phyloP scores from a whole-genome alignment of 2,888 invertebrate genomes.

The Hirudinaria manillensis region DNA sequence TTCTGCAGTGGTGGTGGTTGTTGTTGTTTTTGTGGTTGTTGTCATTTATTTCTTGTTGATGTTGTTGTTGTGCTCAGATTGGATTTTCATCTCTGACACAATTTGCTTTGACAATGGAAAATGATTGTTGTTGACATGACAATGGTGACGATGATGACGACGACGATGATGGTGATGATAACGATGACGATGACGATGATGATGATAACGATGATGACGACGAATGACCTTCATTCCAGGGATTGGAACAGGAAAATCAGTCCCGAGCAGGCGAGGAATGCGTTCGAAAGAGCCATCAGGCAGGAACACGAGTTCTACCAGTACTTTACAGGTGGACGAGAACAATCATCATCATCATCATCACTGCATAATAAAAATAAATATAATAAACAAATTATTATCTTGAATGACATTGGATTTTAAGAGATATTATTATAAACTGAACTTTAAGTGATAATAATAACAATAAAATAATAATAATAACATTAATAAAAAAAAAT shows the following conservation, averaged over 20 bases:
- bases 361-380: not conserved
- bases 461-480: not conserved
- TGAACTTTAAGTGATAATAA: not conserved
- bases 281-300: constrained; percentile 27
- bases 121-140: too few relatives aligned
- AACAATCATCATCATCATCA: not conserved
- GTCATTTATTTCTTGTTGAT: too few relatives aligned
- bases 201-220: not conserved
- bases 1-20: too few relatives aligned
- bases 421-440: not conserved
- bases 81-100: too few relatives aligned
- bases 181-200: not conserved
- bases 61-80: too few relatives aligned
- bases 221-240: not conserved
- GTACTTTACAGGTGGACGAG: constrained; percentile 27
- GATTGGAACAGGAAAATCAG: constrained; percentile 32
- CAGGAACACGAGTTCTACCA: constrained; percentile 32
- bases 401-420: not conserved
- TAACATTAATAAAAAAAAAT: too few relatives aligned
- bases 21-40: too few relatives aligned
- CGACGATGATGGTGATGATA: not conserved
- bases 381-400: not conserved
- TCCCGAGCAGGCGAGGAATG: constrained; percentile 30
- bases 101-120: too few relatives aligned
- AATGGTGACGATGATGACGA: too few relatives aligned